Base-by-base conservation (phyloP, 2,797 vertebrate genomes). In the Bradypodion pumilum region DNA sequence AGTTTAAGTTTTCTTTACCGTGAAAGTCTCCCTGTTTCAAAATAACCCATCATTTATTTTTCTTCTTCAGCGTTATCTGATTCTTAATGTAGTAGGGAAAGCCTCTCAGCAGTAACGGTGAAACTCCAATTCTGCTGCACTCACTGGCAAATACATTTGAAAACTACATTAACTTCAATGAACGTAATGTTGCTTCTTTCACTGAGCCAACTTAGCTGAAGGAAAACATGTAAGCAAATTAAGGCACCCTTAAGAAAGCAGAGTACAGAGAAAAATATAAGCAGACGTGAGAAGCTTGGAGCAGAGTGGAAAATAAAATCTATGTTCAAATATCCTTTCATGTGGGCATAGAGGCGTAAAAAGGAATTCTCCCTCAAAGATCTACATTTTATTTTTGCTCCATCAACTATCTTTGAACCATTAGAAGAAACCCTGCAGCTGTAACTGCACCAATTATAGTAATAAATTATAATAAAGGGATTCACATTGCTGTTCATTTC, bases 361-460 rank as follows among this genome's bases (percentile, higher is more conserved):
- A 85, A 82, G 81, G 62, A 52, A 85, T 69, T 60, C 21, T 4
- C 46, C 5, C 0, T 82, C 84, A 83, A 42, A 42, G 49, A 56
- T 72, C 1, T 27, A 80, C 19, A 13, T 85, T 91, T 89, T 88
- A 86, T 35, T 73, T 73, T 92, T 66, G 92, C 88, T 86, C 72
- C 88, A 42, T 7, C 73, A 94, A 85, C 72, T 88, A 92, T 75
- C n/a, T 80, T 68, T 86, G 80, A 92, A 87, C 86, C 29, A 78
- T 82, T 77, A 46, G 80, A 75, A 75, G 69, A 92, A 94, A 85
- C 6, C 23, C 60, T n/a, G 12, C 76, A 85, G 16, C 63, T 74
- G 60, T 73, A 91, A 84, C 73, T 88, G 86, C 49, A 32, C 60
- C 85, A 94, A 91, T 88, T 81, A 78, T 7, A 85, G 27, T 13